Percentiles rank a stretch among this genome's conserved stretches.
Conservation (phyloP, 2,113 vertebrate species). For the Maccullochella peelii region DNA sequence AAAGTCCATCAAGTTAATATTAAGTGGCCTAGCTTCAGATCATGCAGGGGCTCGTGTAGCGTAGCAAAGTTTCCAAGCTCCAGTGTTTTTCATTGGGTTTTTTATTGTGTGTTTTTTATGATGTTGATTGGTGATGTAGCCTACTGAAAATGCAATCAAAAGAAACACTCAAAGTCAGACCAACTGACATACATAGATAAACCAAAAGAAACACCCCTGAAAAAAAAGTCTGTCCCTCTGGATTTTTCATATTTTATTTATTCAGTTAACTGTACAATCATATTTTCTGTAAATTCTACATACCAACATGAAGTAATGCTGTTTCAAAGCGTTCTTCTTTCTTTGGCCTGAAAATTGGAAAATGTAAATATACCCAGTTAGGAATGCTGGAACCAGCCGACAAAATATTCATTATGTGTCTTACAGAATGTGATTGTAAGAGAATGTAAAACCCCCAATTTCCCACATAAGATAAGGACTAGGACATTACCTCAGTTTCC, state of each 20-base stretch:
- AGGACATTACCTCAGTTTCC: not conserved
- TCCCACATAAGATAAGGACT: not conserved
- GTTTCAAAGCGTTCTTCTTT: too few species aligned
- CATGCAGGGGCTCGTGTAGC: too few species aligned
- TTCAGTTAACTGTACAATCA: not conserved
- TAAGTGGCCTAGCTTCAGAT: too few species aligned
- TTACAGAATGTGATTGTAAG: too few species aligned
- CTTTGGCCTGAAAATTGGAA: not conserved
- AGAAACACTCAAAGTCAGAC: not conserved
- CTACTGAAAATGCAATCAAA: not conserved
- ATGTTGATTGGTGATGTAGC: not conserved
- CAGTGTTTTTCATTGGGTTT: not conserved
- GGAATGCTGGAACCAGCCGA: not conserved
- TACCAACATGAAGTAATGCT: not conserved
- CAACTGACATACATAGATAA: not conserved
- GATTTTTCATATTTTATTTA: not conserved
- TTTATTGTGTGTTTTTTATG: not conserved
- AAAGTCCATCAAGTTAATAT: too few species aligned
- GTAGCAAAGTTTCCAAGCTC: not conserved
- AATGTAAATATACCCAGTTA: not conserved
- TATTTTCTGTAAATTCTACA: not conserved
- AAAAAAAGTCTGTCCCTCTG: not conserved
- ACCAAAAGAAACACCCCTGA: not conserved
- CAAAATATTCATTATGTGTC: not conserved
- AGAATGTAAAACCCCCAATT: not conserved